Base-by-base conservation (phyloP, 2,797 vertebrate species). In the Sciaenops ocellatus region DNA sequence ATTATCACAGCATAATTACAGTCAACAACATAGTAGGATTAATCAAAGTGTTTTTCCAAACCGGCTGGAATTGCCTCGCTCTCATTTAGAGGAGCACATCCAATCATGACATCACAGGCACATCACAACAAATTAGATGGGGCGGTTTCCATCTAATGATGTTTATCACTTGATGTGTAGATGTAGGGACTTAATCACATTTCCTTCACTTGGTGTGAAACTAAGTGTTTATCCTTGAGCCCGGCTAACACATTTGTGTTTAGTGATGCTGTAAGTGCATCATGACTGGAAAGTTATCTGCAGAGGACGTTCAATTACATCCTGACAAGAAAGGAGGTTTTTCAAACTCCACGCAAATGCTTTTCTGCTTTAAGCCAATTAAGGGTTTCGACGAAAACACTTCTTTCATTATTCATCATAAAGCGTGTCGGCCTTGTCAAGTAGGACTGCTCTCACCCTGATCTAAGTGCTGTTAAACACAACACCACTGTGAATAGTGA, bases 161-260 rank as follows among this genome's bases (percentile, higher is more conserved):
- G 90, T 94, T 92, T 89, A 90, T 91, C 87, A 41, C 85, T 90
- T 85, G 79, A 90, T 87, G 89, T 91, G 90, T 85, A 84, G 89
- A 87, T 84, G 85, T 75, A 73, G 83, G 79, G 76, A 74, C 80
- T 90, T 93, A 91, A 94, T 91, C 87, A 82, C 87, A 90, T 93
- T 92, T 90, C 90, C 90, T 80, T 79, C 81, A 76, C 87, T 85
- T 66, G 79, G 84, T 86, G 86, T 91, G 83, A 90, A 85, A 72
- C 86, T 84, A 89, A 92, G 90, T 91, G 90, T 92, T 92, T 91
- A 90, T 92, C 90, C 87, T 87, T 70, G 59, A 84, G 84, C 81
- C 10, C 0, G 77, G 76, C 68, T 61, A 84, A 81, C 82, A 44
- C 61, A 22, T 80, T 87, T 79, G 69, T 70, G 76, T 83, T 85